Percentiles rank a stretch among this genome's conserved stretches.
phyloP scores from a whole-genome alignment of 2,113 vertebrate species.

The Dissostichus mawsoni region DNA sequence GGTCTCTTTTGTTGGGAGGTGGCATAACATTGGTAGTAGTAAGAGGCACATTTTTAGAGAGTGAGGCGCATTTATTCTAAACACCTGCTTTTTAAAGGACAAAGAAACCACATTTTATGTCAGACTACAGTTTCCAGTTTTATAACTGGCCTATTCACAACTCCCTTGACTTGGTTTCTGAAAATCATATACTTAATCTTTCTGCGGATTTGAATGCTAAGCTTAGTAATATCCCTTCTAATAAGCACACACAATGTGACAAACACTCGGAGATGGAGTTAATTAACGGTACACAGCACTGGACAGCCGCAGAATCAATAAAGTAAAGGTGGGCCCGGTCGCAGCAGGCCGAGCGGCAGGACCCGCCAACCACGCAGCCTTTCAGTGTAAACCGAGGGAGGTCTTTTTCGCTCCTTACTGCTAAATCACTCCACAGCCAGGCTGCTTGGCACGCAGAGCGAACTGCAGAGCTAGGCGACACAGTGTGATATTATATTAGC shows the following conservation, averaged over 20 bases:
- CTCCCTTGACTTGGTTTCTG: constrained; percentile 16
- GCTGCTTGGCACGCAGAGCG: constrained; percentile 76
- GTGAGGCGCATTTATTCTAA: constrained; percentile 32
- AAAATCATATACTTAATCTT: constrained; percentile 37
- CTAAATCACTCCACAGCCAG: constrained; percentile 83
- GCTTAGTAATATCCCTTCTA: constrained; percentile 57
- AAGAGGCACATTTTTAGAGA: constrained; percentile 25
- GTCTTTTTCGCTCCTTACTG: constrained; percentile 81
- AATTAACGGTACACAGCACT: constrained; percentile 76
- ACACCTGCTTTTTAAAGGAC: neutral
- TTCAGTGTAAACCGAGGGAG: constrained; percentile 80
- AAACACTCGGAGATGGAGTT: constrained; percentile 65
- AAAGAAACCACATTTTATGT: neutral
- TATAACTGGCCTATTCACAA: constrained; percentile 7
- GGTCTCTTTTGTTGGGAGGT: constrained; percentile 70
- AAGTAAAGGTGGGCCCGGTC: constrained; percentile 72
- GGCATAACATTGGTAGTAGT: constrained; percentile 44
- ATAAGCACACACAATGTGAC: constrained; percentile 68
- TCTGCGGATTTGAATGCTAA: constrained; percentile 50
- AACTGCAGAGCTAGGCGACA: constrained; percentile 78
- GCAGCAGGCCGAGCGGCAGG: constrained; percentile 71
- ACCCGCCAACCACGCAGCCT: constrained; percentile 73
- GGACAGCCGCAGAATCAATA: constrained; percentile 73
- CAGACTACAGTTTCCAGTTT: neutral
- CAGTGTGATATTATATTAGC: constrained; percentile 88